Evolutionary conservation across 2,797 vertebrate species (phyloP), one percentile per base, ranked within the genome.

Genomic region (Gila robusta): DNA sequence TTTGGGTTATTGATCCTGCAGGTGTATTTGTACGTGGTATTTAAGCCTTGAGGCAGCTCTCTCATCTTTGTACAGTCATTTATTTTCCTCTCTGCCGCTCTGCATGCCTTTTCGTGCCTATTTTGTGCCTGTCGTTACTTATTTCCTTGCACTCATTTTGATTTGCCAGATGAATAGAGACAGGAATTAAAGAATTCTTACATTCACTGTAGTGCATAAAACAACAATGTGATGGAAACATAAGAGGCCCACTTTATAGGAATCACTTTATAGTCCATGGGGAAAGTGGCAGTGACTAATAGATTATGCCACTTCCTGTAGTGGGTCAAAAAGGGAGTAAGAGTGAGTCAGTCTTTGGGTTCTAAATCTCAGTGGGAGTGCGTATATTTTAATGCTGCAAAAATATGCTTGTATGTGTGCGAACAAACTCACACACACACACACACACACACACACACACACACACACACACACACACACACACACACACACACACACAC

Each of bases 11-110:
- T 59, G 86, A 49, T 76, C 44, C n/a, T 89, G 83, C 84, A 87
- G 86, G 87, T 87, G 86, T 82, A 73, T 87, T 81, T 78, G 67
- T 54, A 79, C 81, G 37, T 12, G 84, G 78, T 84, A 89, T 90
- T 87, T 87, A 71, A 10, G 41, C 67, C 87, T 69, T 32, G 56
- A 74, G 86, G 87, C 87, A 62, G 49, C 69, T 59, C 74, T 86
- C 47, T 79, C 52, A 49, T 76, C 54, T 82, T 39, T 35, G 21
- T 23, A 5, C 86, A 47, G 47, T 28, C 23, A 73, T 73, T 76
- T 62, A 44, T 81, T 11, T 76, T 52, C 44, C 9, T 87, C 67
- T 82, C 39, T 71, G 28, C n/a, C 10, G n/a, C 41, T 14, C 66
- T 39, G 52, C 70, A 54, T 81, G 41, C n/a, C 41, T 32, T 74